Conservation (phyloP, 2,797 vertebrate genomes). For the Phrynocephalus forsythii region DNA sequence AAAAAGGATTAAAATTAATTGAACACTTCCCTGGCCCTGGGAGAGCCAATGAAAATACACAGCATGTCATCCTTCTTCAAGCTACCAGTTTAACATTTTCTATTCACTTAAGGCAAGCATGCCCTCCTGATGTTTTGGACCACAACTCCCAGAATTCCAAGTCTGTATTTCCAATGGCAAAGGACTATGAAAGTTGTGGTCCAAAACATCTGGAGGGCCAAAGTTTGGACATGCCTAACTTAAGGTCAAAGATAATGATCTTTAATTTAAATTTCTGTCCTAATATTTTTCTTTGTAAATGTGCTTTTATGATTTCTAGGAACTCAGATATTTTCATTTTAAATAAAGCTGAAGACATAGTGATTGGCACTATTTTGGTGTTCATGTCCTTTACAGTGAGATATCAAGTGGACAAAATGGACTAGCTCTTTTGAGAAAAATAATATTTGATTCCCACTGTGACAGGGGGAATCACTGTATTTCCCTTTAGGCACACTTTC, state of each 20-base stretch:
- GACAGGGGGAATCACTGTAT: background rate
- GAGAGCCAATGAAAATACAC: background rate
- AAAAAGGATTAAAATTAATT: background rate
- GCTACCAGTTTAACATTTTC: background rate
- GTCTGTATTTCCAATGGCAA: no score
- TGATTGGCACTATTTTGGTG: background rate
- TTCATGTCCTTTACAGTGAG: background rate
- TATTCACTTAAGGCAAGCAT: background rate
- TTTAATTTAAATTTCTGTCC: background rate
- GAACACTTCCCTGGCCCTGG: no score
- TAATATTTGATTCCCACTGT: background rate
- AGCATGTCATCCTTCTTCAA: background rate
- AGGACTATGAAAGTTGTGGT: no score
- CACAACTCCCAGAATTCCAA: no score
- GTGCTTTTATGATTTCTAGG: constrained; percentile 4
- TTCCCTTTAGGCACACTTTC: background rate
- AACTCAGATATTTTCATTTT: background rate
- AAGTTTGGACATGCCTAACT: no score
- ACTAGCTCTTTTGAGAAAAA: background rate
- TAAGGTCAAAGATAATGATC: no score
- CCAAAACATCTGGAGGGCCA: no score
- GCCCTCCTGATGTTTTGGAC: no score
- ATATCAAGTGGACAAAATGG: background rate
- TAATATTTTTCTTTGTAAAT: background rate
- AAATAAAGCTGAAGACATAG: background rate